Evolutionary conservation across 2,797 vertebrate genomes (phyloP), one percentile per base, ranked within the genome.

Genomic region (Lepus oiostolus): DNA sequence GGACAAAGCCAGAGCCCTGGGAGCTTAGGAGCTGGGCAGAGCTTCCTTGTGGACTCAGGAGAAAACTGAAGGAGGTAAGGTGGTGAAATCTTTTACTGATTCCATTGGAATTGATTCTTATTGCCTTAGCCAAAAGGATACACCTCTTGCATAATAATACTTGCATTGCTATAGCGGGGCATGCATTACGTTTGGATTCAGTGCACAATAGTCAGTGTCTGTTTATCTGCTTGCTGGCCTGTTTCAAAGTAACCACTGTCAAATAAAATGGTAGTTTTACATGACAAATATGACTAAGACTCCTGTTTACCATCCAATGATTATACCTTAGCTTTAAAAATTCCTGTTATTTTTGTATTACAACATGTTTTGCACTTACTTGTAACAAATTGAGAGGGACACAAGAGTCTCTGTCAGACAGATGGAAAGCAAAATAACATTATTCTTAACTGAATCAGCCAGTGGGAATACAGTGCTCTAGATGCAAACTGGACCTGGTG

Each of bases 101-200:
- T 94, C 52, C 35, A 93, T 88, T 88, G 83, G 38, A 94, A 88
- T 21, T 91, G 42, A 68, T 76, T 95, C n/a, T 90, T 88, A 74
- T 38, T 95, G 17, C 82, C 67, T 93, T 90, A 71, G 47, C 13
- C 9, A 84, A 24, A 42, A 32, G 7, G 24, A 62, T 90, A 14
- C 21, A 84, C 74, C 74, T 82, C 28, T 81, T 85, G 81, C 28
- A 91, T 81, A 60, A 70, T 60, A 87, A 67, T 74, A 82, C 93
- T 77, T 63, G 10, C 24, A 22, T 63, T 42, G 14, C 14, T 71
- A n/a, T 71, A 80, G 76, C 1, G 81, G 7, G 24, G 13, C 50
- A 60, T 90, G 79, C 8, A 47, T 87, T 90, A 87, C 35, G 26
- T 2, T 9, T 84, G n/a, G 8, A 75, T 82, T 86, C 47, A 83